A percentile compares a stretch with the other conserved stretches of the same genome.
Evolutionary conservation across 2,888 invertebrate genomes (phyloP).

Genomic region (Plebejus argus): DNA sequence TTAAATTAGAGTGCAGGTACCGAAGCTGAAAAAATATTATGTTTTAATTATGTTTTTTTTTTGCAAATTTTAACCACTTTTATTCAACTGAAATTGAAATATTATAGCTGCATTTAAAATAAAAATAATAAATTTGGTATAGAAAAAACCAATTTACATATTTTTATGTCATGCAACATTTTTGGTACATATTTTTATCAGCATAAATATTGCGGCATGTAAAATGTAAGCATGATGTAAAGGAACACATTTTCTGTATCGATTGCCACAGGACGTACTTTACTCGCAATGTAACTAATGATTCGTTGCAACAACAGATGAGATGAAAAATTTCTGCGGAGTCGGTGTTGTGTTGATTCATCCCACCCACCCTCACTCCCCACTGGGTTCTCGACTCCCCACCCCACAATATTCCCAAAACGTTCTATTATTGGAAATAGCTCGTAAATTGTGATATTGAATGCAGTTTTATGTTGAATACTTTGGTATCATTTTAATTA

Average conservation of each 20-base stretch:
- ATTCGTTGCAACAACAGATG: conserved; percentile 38
- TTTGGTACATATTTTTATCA: neutral
- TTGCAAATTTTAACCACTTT: too few species aligned
- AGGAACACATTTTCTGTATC: neutral
- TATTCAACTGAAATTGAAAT: neutral
- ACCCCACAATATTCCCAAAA: neutral
- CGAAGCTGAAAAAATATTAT: neutral
- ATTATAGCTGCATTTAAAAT: neutral
- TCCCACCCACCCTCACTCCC: neutral
- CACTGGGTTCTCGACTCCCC: neutral
- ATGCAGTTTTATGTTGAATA: neutral
- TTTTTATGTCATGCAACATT: too few species aligned
- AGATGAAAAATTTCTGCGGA: conserved; percentile 46
- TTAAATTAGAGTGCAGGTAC: neutral
- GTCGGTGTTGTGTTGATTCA: conserved; percentile 15
- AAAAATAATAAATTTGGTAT: too few species aligned
- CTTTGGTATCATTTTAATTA: neutral
- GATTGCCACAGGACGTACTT: neutral
- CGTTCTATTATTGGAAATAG: conserved; percentile 11
- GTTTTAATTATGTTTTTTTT: neutral
- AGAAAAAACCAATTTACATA: too few species aligned
- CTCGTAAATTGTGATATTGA: neutral
- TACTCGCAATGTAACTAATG: conserved; percentile 13
- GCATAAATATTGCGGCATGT: neutral
- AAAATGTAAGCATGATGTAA: neutral